These are phyloP conservation scores for Platyura marginata DNA, from an alignment of 1,140 invertebrate species.

Conservation along the genomic window DNA sequence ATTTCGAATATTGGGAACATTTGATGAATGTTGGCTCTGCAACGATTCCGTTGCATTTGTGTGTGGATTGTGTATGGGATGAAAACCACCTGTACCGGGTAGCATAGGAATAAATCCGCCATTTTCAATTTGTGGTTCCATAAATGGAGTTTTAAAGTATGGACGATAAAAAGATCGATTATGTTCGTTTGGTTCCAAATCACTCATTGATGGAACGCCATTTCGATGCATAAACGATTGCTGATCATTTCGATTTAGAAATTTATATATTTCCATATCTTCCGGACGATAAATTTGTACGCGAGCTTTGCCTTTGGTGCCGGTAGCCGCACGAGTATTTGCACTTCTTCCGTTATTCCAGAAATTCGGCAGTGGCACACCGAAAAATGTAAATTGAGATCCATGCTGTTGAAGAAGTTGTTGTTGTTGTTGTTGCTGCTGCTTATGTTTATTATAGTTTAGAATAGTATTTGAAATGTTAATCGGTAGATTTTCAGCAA, in stretches of 20 bases:
- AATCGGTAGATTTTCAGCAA: constrained; percentile 13
- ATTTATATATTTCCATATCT: constrained; percentile 22
- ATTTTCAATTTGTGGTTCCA: constrained; percentile 42
- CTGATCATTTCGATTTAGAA: constrained; percentile 10
- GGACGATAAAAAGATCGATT: constrained; percentile 9
- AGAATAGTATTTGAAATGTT: constrained; percentile 49
- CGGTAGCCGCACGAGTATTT: constrained; percentile 13
- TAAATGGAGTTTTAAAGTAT: constrained; percentile 26
- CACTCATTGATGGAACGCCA: constrained; percentile 25
- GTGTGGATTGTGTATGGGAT: constrained; percentile 39
- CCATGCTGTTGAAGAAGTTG: constrained; percentile 20
- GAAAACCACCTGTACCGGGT: constrained; percentile 48
- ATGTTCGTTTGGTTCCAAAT: constrained; percentile 21
- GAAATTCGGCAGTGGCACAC: constrained; percentile 54
- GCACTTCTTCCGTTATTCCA: constrained; percentile 31
- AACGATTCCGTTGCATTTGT: constrained; percentile 6
- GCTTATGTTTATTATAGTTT: constrained; percentile 32
- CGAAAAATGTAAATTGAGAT: constrained; percentile 61
- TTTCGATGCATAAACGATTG: constrained; percentile 9
- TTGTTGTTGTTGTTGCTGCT: constrained; percentile 17
- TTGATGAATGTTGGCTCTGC: background rate
- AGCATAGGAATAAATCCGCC: constrained; percentile 54
- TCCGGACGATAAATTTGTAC: constrained; percentile 23
- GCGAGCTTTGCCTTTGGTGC: constrained; percentile 5
- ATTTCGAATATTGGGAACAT: background rate